Evolutionary conservation across 2,888 invertebrate species (phyloP).

Genomic region (Agrotis ipsilon): DNA sequence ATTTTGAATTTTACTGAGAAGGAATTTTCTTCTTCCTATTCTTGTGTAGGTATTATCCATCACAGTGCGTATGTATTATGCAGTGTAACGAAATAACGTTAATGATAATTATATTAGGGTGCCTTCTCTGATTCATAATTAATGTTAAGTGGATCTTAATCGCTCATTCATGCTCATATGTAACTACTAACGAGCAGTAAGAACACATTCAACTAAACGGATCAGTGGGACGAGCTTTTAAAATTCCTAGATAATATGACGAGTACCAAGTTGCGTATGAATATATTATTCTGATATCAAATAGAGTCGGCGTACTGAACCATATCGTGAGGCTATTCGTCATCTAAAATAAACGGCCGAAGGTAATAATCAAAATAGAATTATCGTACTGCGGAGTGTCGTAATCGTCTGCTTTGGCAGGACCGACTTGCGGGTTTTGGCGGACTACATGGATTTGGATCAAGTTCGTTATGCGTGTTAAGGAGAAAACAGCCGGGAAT

Average conservation of each 20-base stretch:
- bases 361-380: constrained; percentile 91
- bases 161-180: constrained; percentile 49
- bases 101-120: constrained; percentile 30
- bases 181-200: constrained; percentile 48
- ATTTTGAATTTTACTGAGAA: constrained; percentile 18
- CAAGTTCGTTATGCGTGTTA: constrained; percentile 66
- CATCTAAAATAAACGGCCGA: constrained; percentile 89
- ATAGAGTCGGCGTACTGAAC: constrained; percentile 70
- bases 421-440: constrained; percentile 76
- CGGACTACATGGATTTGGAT: constrained; percentile 77
- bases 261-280: constrained; percentile 72
- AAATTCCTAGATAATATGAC: constrained; percentile 89
- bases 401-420: constrained; percentile 87
- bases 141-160: constrained; percentile 42
- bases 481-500: constrained; percentile 58
- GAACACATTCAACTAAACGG: constrained; percentile 60
- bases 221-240: constrained; percentile 85
- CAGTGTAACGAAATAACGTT: constrained; percentile 19
- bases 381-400: constrained; percentile 85
- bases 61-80: constrained; percentile 8
- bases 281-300: constrained; percentile 71
- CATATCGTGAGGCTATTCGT: constrained; percentile 85
- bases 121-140: constrained; percentile 33
- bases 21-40: background rate
- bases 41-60: constrained; percentile 9